These are phyloP conservation scores for Cheilosia variabilis DNA, from an alignment of 2,888 invertebrate genomes.

Conservation along the genomic window DNA sequence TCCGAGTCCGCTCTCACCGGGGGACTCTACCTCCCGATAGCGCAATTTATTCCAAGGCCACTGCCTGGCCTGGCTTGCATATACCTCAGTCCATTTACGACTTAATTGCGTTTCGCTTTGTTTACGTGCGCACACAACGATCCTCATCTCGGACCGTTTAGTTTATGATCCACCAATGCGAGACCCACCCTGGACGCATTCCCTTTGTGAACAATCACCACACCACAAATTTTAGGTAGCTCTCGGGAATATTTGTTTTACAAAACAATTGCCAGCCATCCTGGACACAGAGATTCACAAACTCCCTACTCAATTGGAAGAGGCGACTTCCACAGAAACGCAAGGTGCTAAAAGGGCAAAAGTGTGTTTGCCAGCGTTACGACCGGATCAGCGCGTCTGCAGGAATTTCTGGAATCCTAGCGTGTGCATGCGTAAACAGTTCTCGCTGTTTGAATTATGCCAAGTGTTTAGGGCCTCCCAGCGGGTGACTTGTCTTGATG, in stretches of 20 bases:
- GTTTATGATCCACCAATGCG: constrained; percentile 14
- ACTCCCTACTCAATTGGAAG: constrained; percentile 30
- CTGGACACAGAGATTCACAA: constrained; percentile 23
- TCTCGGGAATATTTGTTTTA: constrained; percentile 69
- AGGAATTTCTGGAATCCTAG: constrained; percentile 44
- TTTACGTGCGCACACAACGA: constrained; percentile 17
- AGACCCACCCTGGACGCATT: constrained; percentile 6
- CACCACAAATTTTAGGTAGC: constrained; percentile 71
- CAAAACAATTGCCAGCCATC: constrained; percentile 48
- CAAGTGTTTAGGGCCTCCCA: constrained; percentile 45
- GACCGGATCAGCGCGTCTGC: constrained; percentile 27
- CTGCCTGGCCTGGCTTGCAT: neutral
- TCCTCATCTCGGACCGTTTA: constrained; percentile 9
- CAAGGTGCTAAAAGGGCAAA: constrained; percentile 69
- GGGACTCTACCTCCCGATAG: constrained; percentile 34
- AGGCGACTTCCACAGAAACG: constrained; percentile 55
- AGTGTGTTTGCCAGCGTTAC: constrained; percentile 35
- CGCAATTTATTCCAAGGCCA: constrained; percentile 67
- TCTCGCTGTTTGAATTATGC: constrained; percentile 9
- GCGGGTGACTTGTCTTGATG: constrained; percentile 16
- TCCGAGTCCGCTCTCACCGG: constrained; percentile 40
- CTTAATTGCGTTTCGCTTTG: constrained; percentile 66
- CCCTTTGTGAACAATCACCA: constrained; percentile 33
- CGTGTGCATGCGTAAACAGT: constrained; percentile 68
- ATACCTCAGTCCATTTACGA: constrained; percentile 65